Evolutionary conservation across 2,797 vertebrate species (phyloP).

Genomic region (Neosilurus hyrtlii): DNA sequence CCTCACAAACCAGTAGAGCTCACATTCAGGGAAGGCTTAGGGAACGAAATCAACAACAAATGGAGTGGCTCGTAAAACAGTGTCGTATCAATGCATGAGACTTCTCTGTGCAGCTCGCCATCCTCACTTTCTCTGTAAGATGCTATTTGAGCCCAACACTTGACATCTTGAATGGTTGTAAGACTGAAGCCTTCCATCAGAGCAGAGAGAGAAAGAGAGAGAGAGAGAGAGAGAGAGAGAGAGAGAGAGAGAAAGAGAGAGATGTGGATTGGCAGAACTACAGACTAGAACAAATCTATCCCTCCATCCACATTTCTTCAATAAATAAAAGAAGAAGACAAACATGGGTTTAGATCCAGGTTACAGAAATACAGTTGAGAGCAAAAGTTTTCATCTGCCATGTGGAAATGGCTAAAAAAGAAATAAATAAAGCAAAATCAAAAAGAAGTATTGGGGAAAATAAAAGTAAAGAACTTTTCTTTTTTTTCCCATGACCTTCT

Average conservation of each 20-base stretch:
- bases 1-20: constrained; percentile 35
- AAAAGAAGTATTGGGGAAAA: neutral
- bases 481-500: neutral
- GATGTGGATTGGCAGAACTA: neutral
- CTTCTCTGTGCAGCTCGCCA: constrained; percentile 67
- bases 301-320: neutral
- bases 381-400: neutral
- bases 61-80: constrained; percentile 8
- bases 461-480: neutral
- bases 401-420: neutral
- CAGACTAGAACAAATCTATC: neutral
- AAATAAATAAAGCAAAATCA: neutral
- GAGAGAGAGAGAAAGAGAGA: neutral
- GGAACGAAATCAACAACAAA: constrained; percentile 10
- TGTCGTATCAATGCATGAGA: constrained; percentile 59
- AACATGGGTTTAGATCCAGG: constrained; percentile 15
- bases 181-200: neutral
- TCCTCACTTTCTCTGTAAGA: constrained; percentile 38
- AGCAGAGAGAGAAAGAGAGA: neutral
- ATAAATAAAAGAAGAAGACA: constrained; percentile 7
- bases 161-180: constrained; percentile 26
- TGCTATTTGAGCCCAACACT: constrained; percentile 48
- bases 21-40: constrained; percentile 36
- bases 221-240: neutral
- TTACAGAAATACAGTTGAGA: neutral